Evolutionary conservation across 1,140 invertebrate genomes (phyloP).

Genomic region (Saccostrea glomerata): DNA sequence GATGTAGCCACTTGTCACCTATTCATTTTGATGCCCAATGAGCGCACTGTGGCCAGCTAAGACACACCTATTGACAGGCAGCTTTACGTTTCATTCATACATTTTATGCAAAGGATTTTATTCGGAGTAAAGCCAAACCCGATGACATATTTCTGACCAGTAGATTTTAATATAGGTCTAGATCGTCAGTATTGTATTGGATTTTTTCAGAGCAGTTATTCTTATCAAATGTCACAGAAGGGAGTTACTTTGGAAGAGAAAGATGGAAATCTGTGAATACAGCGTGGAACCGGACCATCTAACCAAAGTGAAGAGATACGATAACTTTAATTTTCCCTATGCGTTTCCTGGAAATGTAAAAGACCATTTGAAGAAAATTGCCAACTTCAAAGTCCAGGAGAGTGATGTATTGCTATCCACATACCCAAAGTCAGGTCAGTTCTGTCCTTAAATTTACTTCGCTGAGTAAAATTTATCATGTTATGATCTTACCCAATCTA

Average conservation of each 20-base stretch:
- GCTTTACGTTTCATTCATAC: constrained; percentile 1
- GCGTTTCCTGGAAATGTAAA: constrained; percentile 17
- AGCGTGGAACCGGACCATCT: constrained; percentile 10
- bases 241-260: neutral
- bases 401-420: neutral
- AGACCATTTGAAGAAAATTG: constrained; percentile 8
- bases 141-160: neutral
- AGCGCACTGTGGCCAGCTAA: neutral
- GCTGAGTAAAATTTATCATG: too few species aligned
- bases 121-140: neutral
- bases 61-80: neutral
- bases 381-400: neutral
- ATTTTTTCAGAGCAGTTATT: neutral
- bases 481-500: too few species aligned
- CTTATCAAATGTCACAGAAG: neutral
- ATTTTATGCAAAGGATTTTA: constrained; percentile 17
- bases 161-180: neutral
- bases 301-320: neutral
- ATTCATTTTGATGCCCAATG: neutral
- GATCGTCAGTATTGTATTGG: neutral
- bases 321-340: constrained; percentile 4
- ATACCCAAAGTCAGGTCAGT: constrained; percentile 3
- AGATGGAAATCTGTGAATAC: constrained; percentile 1
- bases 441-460: neutral
- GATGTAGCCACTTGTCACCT: neutral